Evolutionary conservation across 2,113 vertebrate genomes (phyloP).

Genomic region (Ariopsis seemanni): DNA sequence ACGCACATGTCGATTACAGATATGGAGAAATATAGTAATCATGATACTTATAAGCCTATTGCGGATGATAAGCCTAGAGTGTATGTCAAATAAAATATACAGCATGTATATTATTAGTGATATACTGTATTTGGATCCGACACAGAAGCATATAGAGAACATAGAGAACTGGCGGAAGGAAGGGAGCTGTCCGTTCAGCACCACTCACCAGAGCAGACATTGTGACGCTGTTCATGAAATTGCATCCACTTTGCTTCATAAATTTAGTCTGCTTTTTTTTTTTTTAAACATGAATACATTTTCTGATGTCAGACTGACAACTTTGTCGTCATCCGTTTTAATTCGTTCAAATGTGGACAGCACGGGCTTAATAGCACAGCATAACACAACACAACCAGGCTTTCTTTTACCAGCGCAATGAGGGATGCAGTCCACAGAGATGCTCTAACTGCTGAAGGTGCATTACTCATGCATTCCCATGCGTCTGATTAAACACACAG

Average conservation of each 20-base stretch:
- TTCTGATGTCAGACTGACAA: neutral
- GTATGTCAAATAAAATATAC: conserved; percentile 1
- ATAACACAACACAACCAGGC: neutral
- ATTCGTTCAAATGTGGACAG: neutral
- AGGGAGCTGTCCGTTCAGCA: conserved; percentile 78
- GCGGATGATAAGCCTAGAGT: neutral
- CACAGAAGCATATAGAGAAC: neutral
- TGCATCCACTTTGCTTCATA: neutral
- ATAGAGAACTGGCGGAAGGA: neutral
- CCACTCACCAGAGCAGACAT: conserved; percentile 47
- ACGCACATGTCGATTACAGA: neutral
- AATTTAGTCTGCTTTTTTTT: neutral
- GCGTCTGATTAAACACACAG: neutral
- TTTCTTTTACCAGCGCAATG: neutral
- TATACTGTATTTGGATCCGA: neutral
- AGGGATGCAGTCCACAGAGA: neutral
- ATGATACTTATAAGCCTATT: neutral
- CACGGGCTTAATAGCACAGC: neutral
- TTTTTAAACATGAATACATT: neutral
- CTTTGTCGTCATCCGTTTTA: neutral
- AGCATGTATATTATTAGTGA: neutral
- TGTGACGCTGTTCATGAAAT: neutral
- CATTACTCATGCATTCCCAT: conserved; percentile 14
- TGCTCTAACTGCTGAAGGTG: neutral
- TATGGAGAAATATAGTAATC: neutral